Evolutionary conservation across 2,797 vertebrate species (phyloP).

Genomic region (Arnoldichthys spilopterus): DNA sequence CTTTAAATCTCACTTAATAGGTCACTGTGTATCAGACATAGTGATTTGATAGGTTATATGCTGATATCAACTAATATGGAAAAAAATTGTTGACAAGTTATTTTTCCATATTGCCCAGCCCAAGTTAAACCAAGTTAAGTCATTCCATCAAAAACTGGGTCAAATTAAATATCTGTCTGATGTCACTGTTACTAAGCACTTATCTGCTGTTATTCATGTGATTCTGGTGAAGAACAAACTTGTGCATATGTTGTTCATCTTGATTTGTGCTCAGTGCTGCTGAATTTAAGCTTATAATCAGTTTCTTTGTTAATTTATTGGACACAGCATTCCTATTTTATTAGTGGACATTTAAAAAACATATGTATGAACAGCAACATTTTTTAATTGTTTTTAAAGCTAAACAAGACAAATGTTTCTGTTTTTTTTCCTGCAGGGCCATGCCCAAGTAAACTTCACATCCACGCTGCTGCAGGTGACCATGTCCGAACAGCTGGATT

Average conservation of each 20-base stretch:
- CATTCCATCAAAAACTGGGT: no score
- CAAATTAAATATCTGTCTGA: no score
- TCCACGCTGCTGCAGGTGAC: slow-evolving; percentile 96
- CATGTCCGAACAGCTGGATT: slow-evolving; percentile 98
- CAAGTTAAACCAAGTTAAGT: no score
- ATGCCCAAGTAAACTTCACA: slow-evolving; percentile 94
- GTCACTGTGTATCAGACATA: no score
- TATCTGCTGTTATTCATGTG: no score
- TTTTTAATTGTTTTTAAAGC: not conserved
- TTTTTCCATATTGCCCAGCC: no score
- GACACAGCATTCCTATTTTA: not conserved
- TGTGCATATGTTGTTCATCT: not conserved
- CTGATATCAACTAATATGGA: no score
- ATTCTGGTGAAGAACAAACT: not conserved
- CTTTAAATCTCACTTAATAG: no score
- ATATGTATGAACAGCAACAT: not conserved
- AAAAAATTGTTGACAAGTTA: no score
- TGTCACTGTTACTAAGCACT: no score
- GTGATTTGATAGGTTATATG: no score
- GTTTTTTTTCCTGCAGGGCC: slow-evolving; percentile 79
- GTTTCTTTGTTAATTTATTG: no score
- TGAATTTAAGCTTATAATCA: not conserved
- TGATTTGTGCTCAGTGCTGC: not conserved
- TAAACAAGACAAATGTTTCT: not conserved
- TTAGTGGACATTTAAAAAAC: not conserved